Evolutionary conservation across 2,797 vertebrate genomes (phyloP), one percentile per base, ranked within the genome.

Genomic region (Molossus molossus): DNA sequence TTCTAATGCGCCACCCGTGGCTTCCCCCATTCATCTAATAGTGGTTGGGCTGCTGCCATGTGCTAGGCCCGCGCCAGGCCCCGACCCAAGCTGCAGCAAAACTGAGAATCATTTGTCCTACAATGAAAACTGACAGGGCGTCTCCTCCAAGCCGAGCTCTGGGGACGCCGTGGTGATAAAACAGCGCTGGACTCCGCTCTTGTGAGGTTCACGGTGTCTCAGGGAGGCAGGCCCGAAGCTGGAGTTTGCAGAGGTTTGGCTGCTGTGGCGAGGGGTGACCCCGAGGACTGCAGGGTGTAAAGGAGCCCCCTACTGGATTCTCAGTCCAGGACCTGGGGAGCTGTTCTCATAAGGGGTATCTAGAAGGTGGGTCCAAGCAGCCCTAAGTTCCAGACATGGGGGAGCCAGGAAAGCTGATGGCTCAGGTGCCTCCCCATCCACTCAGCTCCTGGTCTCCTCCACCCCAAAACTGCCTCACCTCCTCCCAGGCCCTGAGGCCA

Each of bases 191-290:
- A 15, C 80, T 45, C 58, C 1, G 9, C 53, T 37, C 23, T 37
- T 13, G 5, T 2, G 72, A 37, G 40, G 53, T 45, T 48, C 77
- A 1, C 0, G 0, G 29, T 6, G 14, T 62, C 83, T 80, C 3
- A 0, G 23, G 40, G 65, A 57, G 27, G 57, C 50, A 58, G n/a
- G 29, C 55, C 15, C 0, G 7, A 79, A 21, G 57, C 72, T 58
- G 45, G 48, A 37, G 40, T 70, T 75, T 81, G 69, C 27, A 0
- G 45, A 83, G 48, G 57, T 82, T 27, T 5, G 29, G 87, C 15
- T 90, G 91, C 33, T 40, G 5, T 11, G n/a, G 67, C 0, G 2
- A 40, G 48, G 62, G 53, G 25, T 2, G 23, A 18, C 81, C 45
- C 60, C 1, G 55, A 67, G 33, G 84, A 25, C 58, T 45, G 5